Conservation (phyloP, 2,888 invertebrate genomes). For the Hymenopus coronatus region DNA sequence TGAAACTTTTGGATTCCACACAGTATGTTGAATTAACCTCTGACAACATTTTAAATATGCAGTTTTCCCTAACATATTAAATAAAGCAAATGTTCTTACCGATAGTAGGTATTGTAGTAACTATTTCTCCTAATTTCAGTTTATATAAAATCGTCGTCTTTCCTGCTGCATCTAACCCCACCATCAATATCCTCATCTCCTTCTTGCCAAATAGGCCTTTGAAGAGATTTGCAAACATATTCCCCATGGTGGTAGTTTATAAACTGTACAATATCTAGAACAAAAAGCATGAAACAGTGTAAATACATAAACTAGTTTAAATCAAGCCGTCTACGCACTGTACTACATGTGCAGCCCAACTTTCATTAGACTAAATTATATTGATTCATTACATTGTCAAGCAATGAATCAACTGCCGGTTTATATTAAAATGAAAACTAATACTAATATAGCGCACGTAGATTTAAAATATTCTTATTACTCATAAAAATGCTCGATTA, state of each 20-base stretch:
- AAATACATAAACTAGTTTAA: neutral
- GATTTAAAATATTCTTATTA: neutral
- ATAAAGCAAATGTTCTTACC: slow-evolving; percentile 61
- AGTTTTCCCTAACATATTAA: neutral
- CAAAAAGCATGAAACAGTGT: neutral
- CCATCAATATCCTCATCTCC: slow-evolving; percentile 99
- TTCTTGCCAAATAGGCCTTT: slow-evolving; percentile 99
- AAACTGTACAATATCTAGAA: slow-evolving; percentile 22
- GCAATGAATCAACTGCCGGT: slow-evolving; percentile 17
- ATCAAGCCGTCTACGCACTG: neutral
- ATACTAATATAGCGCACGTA: neutral
- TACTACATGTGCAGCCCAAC: neutral
- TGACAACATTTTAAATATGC: no score
- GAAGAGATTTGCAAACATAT: slow-evolving; percentile 95
- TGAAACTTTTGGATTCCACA: no score
- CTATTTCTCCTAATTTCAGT: slow-evolving; percentile 99
- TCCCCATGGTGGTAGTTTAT: slow-evolving; percentile 79
- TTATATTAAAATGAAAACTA: neutral
- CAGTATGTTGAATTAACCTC: no score
- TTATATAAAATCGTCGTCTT: slow-evolving; percentile 99
- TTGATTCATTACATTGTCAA: slow-evolving; percentile 25
- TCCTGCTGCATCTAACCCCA: slow-evolving; percentile 98
- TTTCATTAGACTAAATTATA: slow-evolving; percentile 7
- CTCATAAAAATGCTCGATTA: neutral
- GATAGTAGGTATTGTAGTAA: slow-evolving; percentile 99